These are phyloP conservation scores for Sus cebifrons DNA, from an alignment of 2,797 vertebrate species.

Conservation along the genomic window DNA sequence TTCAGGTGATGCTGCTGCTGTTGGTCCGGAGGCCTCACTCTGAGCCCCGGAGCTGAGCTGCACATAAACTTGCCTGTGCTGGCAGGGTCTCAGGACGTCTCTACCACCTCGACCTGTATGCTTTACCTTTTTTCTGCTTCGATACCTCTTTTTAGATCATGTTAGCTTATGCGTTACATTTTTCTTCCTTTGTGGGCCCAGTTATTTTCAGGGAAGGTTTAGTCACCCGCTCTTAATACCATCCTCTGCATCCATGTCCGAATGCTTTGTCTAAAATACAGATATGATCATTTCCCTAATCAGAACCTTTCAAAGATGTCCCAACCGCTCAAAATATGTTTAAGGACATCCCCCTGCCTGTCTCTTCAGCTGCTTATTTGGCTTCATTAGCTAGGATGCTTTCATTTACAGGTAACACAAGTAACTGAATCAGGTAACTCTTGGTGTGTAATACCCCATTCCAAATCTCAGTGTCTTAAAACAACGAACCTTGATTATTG, in stretches of 20 bases:
- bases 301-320: not conserved
- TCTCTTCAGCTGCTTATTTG: not conserved
- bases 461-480: not conserved
- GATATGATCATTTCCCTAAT: not conserved
- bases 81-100: not conserved
- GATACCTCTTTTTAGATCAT: not conserved
- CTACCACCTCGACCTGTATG: accelerated
- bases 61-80: not conserved
- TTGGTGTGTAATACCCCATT: not conserved
- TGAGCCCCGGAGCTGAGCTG: not conserved
- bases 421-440: not conserved
- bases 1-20: not conserved
- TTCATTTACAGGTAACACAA: not conserved
- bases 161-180: not conserved
- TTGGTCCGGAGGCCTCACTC: not conserved
- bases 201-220: not conserved
- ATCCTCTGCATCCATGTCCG: not conserved
- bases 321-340: not conserved
- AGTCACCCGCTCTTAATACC: not conserved
- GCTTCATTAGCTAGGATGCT: not conserved
- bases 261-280: not conserved
- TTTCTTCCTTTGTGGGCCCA: not conserved
- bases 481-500: not conserved
- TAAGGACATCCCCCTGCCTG: not conserved
- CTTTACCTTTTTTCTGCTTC: not conserved